Evolutionary conservation across 2,888 invertebrate species (phyloP), one percentile per base, ranked within the genome.

Genomic region (Synergus gifuensis): DNA sequence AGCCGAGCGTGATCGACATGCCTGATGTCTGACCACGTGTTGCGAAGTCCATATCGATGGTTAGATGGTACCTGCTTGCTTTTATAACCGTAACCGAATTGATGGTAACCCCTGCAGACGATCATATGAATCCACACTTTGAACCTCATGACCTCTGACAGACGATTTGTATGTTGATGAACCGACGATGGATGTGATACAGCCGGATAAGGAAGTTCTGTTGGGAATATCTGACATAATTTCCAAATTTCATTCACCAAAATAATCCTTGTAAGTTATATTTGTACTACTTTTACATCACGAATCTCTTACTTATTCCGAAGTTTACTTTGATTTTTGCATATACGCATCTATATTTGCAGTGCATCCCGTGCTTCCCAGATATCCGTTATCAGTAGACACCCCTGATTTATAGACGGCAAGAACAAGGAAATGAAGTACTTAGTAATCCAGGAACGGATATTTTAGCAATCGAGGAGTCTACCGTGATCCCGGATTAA

Each of bases 1-100:
- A 81, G 83, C 82, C 78, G 84, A 88, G 87, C 89, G 89, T 90
- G 90, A 90, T 90, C 89, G 90, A 90, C 90, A 88, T 87, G 85
- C 85, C 85, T 86, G 87, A 85, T 86, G 85, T 81, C 84, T 80
- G 85, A 80, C 86, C 87, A 88, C 88, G 86, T 88, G 88, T 82
- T 86, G 81, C 84, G 80, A 80, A 76, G 81, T 79, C 77, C 82
- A 85, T 83, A 81, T 76, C 76, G 82, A 80, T 78, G 79, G 79
- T 81, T 81, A 64, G 83, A 81, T 84, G 80, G 79, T 81, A 83
- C 82, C 81, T 79, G 79, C 76, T 60, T 78, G 63, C 76, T 80
- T 76, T 81, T 79, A 81, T 82, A 79, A 81, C 79, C 78, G 77
- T 77, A 79, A 76, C 76, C 82, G 76, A 76, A 79, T 79, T 78